A percentile compares a stretch with the other conserved stretches of the same genome.
Evolutionary conservation across 1,140 invertebrate species (phyloP).

Genomic region (Apis florea): DNA sequence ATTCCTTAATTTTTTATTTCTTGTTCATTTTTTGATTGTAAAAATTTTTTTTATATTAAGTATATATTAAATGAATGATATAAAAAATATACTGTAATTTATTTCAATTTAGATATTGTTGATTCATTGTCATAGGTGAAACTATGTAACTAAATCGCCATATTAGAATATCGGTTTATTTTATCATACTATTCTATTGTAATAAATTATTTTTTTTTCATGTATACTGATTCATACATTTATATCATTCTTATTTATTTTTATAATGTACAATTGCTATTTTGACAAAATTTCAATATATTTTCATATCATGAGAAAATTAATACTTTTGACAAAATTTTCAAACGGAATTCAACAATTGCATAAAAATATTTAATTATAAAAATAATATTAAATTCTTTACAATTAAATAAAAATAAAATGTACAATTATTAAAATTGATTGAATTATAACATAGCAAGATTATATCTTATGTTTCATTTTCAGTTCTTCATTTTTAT

Average conservation of each 20-base stretch:
- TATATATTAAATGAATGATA: neutral
- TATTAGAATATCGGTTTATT: constrained; percentile 3
- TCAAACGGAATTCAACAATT: neutral
- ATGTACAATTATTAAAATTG: too few species aligned
- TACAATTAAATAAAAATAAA: too few species aligned
- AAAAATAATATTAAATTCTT: neutral
- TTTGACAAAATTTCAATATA: neutral
- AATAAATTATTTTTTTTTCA: neutral
- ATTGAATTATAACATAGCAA: neutral
- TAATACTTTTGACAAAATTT: neutral
- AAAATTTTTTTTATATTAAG: neutral
- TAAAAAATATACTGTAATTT: neutral
- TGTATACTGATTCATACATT: neutral
- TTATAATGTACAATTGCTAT: neutral
- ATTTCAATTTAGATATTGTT: neutral
- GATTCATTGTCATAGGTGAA: neutral
- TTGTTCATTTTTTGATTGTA: neutral
- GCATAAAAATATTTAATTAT: neutral
- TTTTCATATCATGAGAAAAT: neutral
- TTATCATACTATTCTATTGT: neutral
- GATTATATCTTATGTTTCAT: neutral
- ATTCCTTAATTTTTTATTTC: constrained; percentile 1
- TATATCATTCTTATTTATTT: constrained; percentile 7
- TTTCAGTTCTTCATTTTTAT: neutral
- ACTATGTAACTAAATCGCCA: neutral